Evolutionary conservation across 2,797 vertebrate genomes (phyloP).

Genomic region (Manis crassicaudata): DNA sequence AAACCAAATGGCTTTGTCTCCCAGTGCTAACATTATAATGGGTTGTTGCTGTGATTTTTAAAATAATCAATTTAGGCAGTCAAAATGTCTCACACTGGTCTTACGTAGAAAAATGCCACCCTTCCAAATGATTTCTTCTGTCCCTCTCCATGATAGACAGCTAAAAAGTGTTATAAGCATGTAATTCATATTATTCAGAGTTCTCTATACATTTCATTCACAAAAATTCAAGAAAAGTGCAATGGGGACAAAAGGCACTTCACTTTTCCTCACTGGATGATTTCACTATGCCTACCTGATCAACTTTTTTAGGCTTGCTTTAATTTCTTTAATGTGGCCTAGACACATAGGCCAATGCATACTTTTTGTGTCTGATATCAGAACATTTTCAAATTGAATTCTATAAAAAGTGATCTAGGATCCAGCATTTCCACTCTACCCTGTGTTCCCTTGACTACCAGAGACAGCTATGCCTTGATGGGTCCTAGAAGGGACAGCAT

Average conservation of each 20-base stretch:
- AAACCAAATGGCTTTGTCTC: conserved; percentile 24
- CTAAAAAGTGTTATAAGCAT: background rate
- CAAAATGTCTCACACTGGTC: background rate
- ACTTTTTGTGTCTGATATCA: conserved; percentile 8
- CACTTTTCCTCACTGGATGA: background rate
- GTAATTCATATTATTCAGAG: background rate
- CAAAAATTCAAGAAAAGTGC: conserved; percentile 18
- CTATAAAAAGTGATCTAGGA: background rate
- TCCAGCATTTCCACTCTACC: background rate
- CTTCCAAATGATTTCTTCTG: background rate
- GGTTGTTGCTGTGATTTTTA: background rate
- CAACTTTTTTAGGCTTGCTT: background rate
- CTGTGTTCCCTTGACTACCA: conserved; percentile 57
- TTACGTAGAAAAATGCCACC: background rate
- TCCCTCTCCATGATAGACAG: background rate
- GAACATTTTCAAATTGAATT: conserved; percentile 47
- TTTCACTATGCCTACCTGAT: background rate
- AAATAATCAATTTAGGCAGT: background rate
- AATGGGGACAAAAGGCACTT: conserved; percentile 20
- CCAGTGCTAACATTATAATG: background rate
- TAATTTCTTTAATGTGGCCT: conserved; percentile 2
- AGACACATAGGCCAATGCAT: background rate
- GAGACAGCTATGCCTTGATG: conserved; percentile 32
- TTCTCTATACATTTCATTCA: background rate
- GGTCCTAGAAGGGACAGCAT: conserved; percentile 51